phyloP scores from a whole-genome alignment of 2,888 invertebrate species.

The Campoletis raptor region DNA sequence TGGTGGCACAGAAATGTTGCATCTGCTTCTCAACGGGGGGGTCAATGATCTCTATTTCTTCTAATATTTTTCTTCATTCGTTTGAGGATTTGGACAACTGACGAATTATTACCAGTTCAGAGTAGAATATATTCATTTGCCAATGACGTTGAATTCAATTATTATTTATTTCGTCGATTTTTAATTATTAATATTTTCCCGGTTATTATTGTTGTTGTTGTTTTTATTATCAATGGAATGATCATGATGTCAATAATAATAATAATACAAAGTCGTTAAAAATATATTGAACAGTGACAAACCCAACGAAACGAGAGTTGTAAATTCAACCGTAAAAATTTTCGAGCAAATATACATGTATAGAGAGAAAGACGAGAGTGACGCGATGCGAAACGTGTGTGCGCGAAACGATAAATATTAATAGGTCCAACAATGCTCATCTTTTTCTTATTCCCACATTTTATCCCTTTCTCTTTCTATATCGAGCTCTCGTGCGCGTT shows the following conservation, averaged over 20 bases:
- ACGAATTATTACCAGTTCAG: constrained; percentile 71
- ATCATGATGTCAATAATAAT: constrained; percentile 29
- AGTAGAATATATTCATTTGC: constrained; percentile 37
- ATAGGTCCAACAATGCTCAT: constrained; percentile 80
- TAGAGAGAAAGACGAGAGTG: constrained; percentile 58
- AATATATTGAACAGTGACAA: constrained; percentile 75
- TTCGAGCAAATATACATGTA: constrained; percentile 62
- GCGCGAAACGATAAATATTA: constrained; percentile 84
- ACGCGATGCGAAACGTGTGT: constrained; percentile 71
- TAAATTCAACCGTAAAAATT: constrained; percentile 83
- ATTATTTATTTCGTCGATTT: constrained; percentile 21
- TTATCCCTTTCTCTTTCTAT: constrained; percentile 66
- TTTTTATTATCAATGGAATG: background rate
- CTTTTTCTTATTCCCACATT: constrained; percentile 74
- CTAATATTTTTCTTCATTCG: constrained; percentile 14
- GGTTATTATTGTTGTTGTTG: background rate
- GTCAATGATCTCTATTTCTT: constrained; percentile 12
- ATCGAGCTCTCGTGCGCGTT: constrained; percentile 34
- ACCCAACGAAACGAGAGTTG: constrained; percentile 67
- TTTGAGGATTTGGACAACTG: constrained; percentile 64
- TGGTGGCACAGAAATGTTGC: constrained; percentile 77
- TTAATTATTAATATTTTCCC: background rate
- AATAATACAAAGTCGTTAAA: constrained; percentile 67
- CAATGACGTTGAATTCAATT: constrained; percentile 40
- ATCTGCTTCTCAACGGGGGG: constrained; percentile 83